Percentiles rank a stretch among this genome's conserved stretches.
phyloP scores from a whole-genome alignment of 2,113 vertebrate species.

The Sisor rabdophorus region DNA sequence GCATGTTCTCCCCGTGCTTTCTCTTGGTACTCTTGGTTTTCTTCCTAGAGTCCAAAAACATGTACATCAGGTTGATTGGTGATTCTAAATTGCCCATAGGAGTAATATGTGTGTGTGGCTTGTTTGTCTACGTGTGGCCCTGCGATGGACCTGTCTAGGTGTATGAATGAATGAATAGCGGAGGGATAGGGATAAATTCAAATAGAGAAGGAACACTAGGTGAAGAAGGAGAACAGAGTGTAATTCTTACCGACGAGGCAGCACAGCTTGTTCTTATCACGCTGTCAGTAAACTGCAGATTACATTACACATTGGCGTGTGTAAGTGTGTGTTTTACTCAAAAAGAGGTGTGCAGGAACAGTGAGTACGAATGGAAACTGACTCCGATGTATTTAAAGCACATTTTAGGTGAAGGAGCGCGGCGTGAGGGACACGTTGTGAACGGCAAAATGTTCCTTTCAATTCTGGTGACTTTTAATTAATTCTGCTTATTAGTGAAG shows the following conservation, averaged over 20 bases:
- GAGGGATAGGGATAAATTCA: background rate
- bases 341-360: constrained; percentile 18
- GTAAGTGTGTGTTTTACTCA: constrained; percentile 27
- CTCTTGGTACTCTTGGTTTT: no score
- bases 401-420: constrained; percentile 13
- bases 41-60: no score
- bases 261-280: constrained; percentile 33
- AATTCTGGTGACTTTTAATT: constrained; percentile 10
- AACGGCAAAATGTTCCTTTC: constrained; percentile 5
- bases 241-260: constrained; percentile 33
- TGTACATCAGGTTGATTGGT: no score
- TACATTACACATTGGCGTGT: constrained; percentile 24
- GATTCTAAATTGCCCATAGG: no score
- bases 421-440: constrained; percentile 4
- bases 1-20: no score
- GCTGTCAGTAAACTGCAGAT: constrained; percentile 8
- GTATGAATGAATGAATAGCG: no score
- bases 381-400: constrained; percentile 46
- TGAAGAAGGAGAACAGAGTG: constrained; percentile 16
- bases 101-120: no score
- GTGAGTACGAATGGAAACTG: constrained; percentile 38
- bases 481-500: constrained; percentile 8
- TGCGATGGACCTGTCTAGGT: no score
- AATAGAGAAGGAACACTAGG: constrained; percentile 3
- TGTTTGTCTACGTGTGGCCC: no score